Conservation (phyloP, 2,113 vertebrate species). For the Machaerirhynchus nigripectus region DNA sequence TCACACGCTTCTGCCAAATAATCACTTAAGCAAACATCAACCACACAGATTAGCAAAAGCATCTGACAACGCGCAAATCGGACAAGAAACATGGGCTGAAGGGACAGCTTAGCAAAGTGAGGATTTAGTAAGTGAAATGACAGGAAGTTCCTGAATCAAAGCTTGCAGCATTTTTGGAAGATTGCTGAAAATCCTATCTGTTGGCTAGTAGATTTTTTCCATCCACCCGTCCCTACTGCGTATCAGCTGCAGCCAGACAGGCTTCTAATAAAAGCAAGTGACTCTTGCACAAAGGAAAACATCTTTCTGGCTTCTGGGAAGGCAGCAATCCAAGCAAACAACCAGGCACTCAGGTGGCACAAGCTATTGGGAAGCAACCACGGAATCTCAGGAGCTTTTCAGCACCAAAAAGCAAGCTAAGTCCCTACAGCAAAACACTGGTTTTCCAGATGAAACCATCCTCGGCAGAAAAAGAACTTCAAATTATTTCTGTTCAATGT, state of each 20-base stretch:
- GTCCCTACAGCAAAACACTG: background rate
- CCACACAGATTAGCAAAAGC: slow-evolving; percentile 45
- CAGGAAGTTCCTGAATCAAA: slow-evolving; percentile 32
- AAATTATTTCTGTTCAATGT: background rate
- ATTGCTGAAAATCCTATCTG: slow-evolving; percentile 21
- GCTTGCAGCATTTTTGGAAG: background rate
- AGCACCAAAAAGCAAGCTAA: background rate
- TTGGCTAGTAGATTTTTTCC: slow-evolving; percentile 14
- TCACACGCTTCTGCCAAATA: slow-evolving; percentile 36
- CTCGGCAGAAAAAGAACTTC: background rate
- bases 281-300: slow-evolving; percentile 64
- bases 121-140: slow-evolving; percentile 21
- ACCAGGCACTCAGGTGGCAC: slow-evolving; percentile 59
- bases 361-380: background rate
- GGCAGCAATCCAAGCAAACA: slow-evolving; percentile 60
- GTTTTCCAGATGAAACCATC: background rate
- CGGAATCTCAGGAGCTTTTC: background rate
- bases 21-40: slow-evolving; percentile 53
- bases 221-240: slow-evolving; percentile 22
- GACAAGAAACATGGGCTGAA: background rate
- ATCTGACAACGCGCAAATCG: slow-evolving; percentile 26
- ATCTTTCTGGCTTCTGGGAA: slow-evolving; percentile 63
- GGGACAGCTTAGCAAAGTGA: slow-evolving; percentile 13
- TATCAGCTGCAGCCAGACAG: slow-evolving; percentile 66
- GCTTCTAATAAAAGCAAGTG: slow-evolving; percentile 74